Base-by-base conservation (phyloP, 2,113 vertebrate species). In the Nerophis lumbriciformis region DNA sequence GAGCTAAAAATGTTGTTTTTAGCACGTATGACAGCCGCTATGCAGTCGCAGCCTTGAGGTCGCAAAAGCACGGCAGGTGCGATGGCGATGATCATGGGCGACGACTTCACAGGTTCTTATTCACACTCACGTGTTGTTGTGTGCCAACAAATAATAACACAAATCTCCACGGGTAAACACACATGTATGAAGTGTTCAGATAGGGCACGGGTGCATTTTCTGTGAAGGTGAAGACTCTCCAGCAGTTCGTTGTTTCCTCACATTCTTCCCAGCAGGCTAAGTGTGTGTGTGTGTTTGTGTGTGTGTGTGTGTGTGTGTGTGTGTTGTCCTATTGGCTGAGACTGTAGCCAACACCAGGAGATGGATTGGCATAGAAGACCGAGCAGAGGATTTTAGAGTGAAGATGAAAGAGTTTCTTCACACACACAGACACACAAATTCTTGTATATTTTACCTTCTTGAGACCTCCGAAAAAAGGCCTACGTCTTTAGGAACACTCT, bases 281-380 rank as follows among this genome's bases (percentile, higher is more conserved):
- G 65, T 63, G 69, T 66, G 76, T 47, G 28, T 28, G 28, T 28
- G 28, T 28, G 28, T 19, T 56, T 51, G 55, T 68, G 69, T 71
- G 70, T 80, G 48, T 66, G 59, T 63, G 72, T 75, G 73, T 79
- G 72, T 68, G 72, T 57, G 59, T 71, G 70, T 80, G 48, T 74
- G 69, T 35, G 63, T 56, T 19, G 48, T 83, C 76, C 80, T 78
- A 79, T 69, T 66, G 82, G 77, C 75, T 72, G 77, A 86, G 68
- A 72, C 65, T 76, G 75, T 75, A 81, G 85, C 85, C 82, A 87
- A 84, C 81, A 84, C 79, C 76, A 83, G 83, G 83, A 88, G 86
- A 88, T 87, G 82, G 85, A 83, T 85, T 88, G 85, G 85, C 87
- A 84, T 77, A 77, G 82, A 85, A 80, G 83, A 65, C 82, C 69